A percentile compares a stretch with the other conserved stretches of the same genome.
phyloP scores from a whole-genome alignment of 2,888 invertebrate species.

The Lagria hirta region DNA sequence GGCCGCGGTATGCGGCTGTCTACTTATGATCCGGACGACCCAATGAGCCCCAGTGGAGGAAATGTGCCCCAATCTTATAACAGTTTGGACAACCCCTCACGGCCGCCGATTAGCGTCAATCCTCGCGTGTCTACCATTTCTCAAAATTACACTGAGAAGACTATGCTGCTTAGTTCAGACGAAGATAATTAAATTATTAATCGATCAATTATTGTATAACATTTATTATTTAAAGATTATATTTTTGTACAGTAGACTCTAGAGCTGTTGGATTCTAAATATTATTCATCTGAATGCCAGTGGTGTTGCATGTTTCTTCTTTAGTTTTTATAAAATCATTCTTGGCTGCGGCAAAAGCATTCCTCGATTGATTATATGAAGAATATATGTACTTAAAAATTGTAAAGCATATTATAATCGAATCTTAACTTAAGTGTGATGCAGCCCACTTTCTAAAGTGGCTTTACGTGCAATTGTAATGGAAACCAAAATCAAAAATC shows the following conservation, averaged over 20 bases:
- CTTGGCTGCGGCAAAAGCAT: too few species aligned
- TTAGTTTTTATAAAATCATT: too few species aligned
- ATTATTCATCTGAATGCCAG: conserved; percentile 16
- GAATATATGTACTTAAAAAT: too few species aligned
- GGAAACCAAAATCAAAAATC: too few species aligned
- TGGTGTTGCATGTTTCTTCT: conserved; percentile 10
- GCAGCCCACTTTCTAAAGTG: too few species aligned
- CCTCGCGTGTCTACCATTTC: conserved; percentile 79
- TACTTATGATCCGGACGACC: conserved; percentile 70
- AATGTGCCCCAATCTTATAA: conserved; percentile 48
- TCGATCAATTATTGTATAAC: conserved; percentile 4
- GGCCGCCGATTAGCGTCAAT: conserved; percentile 55
- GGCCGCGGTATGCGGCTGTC: conserved; percentile 67
- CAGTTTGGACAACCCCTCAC: conserved; percentile 44
- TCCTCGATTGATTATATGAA: too few species aligned
- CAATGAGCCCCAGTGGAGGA: conserved; percentile 54
- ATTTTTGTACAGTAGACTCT: conserved; percentile 27
- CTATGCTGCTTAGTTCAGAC: conserved; percentile 92
- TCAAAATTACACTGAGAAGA: conserved; percentile 92
- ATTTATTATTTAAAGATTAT: conserved; percentile 12
- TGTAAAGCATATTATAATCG: too few species aligned
- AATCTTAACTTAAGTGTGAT: too few species aligned
- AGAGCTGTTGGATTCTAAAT: conserved; percentile 10
- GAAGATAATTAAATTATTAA: conserved; percentile 65
- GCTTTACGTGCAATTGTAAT: too few species aligned